Evolutionary conservation across 2,113 vertebrate species (phyloP).

Genomic region (Antigone vipio): DNA sequence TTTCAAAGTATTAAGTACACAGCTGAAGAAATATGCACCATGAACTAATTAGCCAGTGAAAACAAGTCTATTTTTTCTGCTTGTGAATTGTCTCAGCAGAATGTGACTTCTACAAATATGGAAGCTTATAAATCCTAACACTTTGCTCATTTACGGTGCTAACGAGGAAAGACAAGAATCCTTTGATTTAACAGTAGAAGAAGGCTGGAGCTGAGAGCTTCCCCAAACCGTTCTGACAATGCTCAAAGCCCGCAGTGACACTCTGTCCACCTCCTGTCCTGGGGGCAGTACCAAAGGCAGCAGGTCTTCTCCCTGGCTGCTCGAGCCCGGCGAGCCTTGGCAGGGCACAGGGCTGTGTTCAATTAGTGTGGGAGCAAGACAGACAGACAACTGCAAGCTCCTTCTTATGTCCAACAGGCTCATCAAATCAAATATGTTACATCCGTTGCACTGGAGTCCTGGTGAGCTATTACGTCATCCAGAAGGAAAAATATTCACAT

Average conservation of each 20-base stretch:
- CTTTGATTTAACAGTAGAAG: background rate
- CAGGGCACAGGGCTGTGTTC: background rate
- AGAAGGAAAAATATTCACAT: constrained; percentile 41
- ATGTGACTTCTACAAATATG: background rate
- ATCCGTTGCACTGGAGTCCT: constrained; percentile 39
- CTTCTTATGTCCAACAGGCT: constrained; percentile 10
- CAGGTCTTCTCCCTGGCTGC: background rate
- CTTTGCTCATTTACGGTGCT: background rate
- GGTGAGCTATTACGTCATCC: constrained; percentile 45
- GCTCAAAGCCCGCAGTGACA: background rate
- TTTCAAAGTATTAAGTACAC: background rate
- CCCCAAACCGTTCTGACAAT: background rate
- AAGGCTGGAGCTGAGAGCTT: background rate
- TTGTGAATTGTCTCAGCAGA: background rate
- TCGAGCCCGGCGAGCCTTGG: background rate
- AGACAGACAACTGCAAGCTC: background rate
- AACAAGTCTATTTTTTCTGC: background rate
- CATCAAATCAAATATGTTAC: constrained; percentile 31
- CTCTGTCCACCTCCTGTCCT: background rate
- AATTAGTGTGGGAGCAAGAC: constrained; percentile 2
- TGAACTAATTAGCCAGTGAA: constrained; percentile 19
- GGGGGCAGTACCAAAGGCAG: background rate
- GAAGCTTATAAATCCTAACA: background rate
- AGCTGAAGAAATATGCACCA: background rate
- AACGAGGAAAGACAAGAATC: background rate